Percentiles rank a stretch among this genome's conserved stretches.
phyloP scores from a whole-genome alignment of 2,113 vertebrate species.

The Menidia beryllina region DNA sequence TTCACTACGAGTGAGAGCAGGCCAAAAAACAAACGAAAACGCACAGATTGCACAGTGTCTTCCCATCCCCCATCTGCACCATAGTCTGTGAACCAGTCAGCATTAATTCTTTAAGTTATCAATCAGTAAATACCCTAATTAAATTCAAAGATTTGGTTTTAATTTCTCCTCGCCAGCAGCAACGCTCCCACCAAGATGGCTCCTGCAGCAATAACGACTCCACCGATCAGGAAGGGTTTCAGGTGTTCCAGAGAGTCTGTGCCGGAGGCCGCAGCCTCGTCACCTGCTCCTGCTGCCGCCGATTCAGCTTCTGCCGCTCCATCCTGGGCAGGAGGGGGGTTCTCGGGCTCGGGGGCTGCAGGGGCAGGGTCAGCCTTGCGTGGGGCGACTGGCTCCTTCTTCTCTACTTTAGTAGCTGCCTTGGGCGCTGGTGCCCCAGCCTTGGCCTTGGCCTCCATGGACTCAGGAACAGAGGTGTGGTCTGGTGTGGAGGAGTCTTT shows the following conservation, averaged over 20 bases:
- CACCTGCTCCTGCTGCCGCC: constrained; percentile 45
- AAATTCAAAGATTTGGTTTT: constrained; percentile 52
- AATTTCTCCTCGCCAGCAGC: constrained; percentile 82
- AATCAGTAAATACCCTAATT: constrained; percentile 55
- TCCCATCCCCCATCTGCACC: constrained; percentile 52
- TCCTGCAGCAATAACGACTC: constrained; percentile 80
- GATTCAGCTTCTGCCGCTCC: constrained; percentile 68
- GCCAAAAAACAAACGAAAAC: constrained; percentile 38
- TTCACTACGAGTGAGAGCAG: constrained; percentile 64
- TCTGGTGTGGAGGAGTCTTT: constrained; percentile 60
- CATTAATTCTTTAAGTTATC: constrained; percentile 43
- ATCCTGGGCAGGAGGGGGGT: constrained; percentile 68
- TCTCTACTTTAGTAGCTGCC: constrained; percentile 77
- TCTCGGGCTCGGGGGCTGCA: constrained; percentile 71
- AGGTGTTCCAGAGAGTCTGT: constrained; percentile 83
- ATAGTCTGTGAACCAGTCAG: constrained; percentile 73
- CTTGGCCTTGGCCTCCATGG: constrained; percentile 83
- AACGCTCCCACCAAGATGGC: constrained; percentile 82
- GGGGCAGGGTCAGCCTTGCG: constrained; percentile 74
- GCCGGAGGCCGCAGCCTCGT: constrained; percentile 66
- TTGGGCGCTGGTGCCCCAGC: constrained; percentile 71
- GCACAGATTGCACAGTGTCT: constrained; percentile 47
- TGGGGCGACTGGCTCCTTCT: constrained; percentile 77
- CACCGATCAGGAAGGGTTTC: constrained; percentile 84
- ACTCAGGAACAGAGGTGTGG: constrained; percentile 66